phyloP scores from a whole-genome alignment of 2,113 vertebrate species.

The Machaerirhynchus nigripectus region DNA sequence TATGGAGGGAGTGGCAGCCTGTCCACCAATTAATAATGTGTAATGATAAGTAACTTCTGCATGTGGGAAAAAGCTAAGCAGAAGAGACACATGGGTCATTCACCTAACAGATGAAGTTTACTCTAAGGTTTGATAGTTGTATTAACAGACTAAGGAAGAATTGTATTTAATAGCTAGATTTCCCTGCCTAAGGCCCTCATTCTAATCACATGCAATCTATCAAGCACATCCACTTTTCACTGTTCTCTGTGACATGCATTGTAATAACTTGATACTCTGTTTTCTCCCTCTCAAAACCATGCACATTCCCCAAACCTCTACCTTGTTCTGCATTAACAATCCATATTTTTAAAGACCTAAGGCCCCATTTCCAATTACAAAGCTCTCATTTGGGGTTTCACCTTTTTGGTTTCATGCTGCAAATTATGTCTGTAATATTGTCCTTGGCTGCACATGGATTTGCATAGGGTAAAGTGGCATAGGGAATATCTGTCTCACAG shows the following conservation, averaged over 20 bases:
- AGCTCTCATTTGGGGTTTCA: not conserved
- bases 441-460: not conserved
- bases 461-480: not conserved
- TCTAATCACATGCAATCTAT: conserved; percentile 4
- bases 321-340: not conserved
- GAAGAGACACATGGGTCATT: not conserved
- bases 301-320: not conserved
- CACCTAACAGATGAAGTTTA: conserved; percentile 46
- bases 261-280: not conserved
- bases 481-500: not conserved
- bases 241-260: not conserved
- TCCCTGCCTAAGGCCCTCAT: not conserved
- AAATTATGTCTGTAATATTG: not conserved
- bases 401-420: not conserved
- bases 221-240: conserved; percentile 13
- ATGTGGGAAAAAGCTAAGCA: not conserved
- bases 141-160: not conserved
- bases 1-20: not conserved
- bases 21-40: not conserved
- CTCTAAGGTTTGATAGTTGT: conserved; percentile 13
- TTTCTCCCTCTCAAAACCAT: not conserved
- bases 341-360: not conserved
- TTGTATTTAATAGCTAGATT: conserved; percentile 7
- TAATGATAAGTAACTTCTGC: not conserved
- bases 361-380: conserved; percentile 14